Conservation (phyloP, 1,140 invertebrate species). For the Musca vetustissima region DNA sequence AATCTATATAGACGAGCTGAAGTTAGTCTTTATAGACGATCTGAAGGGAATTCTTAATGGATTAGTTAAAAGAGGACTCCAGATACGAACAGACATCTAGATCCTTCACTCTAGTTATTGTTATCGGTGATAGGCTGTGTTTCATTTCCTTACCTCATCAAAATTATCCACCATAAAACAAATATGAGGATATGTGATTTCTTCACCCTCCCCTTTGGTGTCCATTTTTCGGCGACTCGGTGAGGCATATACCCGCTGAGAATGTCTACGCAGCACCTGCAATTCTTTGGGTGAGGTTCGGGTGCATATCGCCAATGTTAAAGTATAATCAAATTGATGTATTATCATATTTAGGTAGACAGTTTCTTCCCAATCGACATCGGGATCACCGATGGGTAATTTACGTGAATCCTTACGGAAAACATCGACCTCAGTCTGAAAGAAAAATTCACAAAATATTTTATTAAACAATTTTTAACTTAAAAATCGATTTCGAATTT, state of each 20-base stretch:
- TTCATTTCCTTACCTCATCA: conserved; percentile 77
- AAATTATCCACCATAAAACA: conserved; percentile 99
- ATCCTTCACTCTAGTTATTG: too few species aligned
- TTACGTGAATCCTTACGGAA: conserved; percentile 96
- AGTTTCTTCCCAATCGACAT: conserved; percentile 99
- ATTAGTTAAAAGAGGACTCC: too few species aligned
- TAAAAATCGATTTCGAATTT: too few species aligned
- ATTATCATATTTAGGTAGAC: conserved; percentile 98
- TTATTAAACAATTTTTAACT: conserved; percentile 7
- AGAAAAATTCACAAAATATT: background rate
- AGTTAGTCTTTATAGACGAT: too few species aligned
- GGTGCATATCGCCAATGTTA: conserved; percentile 96
- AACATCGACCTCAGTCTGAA: conserved; percentile 87
- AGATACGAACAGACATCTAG: too few species aligned
- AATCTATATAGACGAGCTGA: too few species aligned
- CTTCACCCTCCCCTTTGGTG: conserved; percentile 95
- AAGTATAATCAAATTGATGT: conserved; percentile 97
- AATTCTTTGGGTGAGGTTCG: conserved; percentile 95
- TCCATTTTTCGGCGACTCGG: conserved; percentile 96
- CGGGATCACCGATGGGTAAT: conserved; percentile 89
- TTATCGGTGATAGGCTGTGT: too few species aligned
- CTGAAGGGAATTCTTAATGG: too few species aligned
- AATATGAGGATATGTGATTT: conserved; percentile 98
- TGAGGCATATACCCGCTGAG: conserved; percentile 93
- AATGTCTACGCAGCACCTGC: conserved; percentile 89